Evolutionary conservation across 2,797 vertebrate genomes (phyloP).

Genomic region (Mormyrus hasselquistii): DNA sequence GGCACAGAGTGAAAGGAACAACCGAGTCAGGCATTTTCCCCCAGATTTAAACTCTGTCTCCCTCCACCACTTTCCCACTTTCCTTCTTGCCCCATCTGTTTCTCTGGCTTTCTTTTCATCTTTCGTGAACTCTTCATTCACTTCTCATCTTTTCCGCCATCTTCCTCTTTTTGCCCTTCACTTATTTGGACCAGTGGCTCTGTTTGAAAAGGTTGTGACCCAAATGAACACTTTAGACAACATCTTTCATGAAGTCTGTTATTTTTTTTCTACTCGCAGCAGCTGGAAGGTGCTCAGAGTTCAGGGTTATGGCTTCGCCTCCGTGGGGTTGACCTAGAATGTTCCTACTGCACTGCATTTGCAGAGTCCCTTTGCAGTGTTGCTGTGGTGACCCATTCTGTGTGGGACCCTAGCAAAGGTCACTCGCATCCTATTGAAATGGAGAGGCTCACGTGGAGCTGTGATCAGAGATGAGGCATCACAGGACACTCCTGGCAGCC

Average conservation of each 20-base stretch:
- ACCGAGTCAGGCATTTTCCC: constrained; percentile 59
- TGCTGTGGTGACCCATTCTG: not conserved
- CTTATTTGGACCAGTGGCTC: not conserved
- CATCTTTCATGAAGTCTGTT: not conserved
- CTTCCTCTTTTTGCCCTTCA: constrained; percentile 26
- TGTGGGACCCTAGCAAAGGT: not conserved
- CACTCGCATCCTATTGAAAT: not conserved
- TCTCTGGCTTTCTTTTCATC: not conserved
- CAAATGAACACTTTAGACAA: not conserved
- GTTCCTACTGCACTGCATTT: not conserved
- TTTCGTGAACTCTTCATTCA: constrained; percentile 40
- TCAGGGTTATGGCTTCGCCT: not conserved
- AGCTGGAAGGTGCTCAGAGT: not conserved
- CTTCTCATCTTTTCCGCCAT: constrained; percentile 28
- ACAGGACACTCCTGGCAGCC: not conserved
- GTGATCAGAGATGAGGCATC: not conserved
- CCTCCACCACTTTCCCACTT: constrained; percentile 23
- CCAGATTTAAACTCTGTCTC: constrained; percentile 47
- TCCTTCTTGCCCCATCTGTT: not conserved
- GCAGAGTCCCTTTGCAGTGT: not conserved
- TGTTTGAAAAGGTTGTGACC: not conserved
- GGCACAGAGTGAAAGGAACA: constrained; percentile 61
- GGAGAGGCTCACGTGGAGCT: not conserved
- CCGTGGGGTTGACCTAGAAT: not conserved
- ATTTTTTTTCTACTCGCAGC: not conserved